A percentile compares a stretch with the other conserved stretches of the same genome.
phyloP scores from a whole-genome alignment of 1,140 invertebrate species.

The Drosophila tropicalis region DNA sequence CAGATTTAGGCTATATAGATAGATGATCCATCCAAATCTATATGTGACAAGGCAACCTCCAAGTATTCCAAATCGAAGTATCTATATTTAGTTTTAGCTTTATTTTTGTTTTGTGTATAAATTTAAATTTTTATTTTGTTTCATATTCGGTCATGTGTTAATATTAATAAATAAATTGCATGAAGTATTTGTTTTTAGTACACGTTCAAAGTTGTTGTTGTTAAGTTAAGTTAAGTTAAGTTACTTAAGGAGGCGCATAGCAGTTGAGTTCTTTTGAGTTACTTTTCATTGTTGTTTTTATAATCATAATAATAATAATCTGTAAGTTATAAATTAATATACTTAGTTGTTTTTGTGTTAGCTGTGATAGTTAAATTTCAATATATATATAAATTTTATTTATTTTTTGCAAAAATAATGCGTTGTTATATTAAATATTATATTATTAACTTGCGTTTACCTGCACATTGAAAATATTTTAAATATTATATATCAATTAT shows the following conservation, averaged over 20 bases:
- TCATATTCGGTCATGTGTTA: slow-evolving; percentile 52
- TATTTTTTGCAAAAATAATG: slow-evolving; percentile 53
- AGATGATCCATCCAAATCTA: too few relatives aligned
- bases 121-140: slow-evolving; percentile 47
- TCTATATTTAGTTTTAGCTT: not conserved
- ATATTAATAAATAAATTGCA: slow-evolving; percentile 61
- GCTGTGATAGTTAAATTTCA: slow-evolving; percentile 7
- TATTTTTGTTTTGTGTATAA: slow-evolving; percentile 42
- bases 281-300: slow-evolving; percentile 21
- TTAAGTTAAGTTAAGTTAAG: slow-evolving; percentile 39
- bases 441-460: slow-evolving; percentile 53
- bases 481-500: slow-evolving; percentile 8
- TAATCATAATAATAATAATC: slow-evolving; percentile 3
- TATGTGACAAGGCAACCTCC: too few relatives aligned
- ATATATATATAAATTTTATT: slow-evolving; percentile 1
- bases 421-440: slow-evolving; percentile 37
- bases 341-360: slow-evolving; percentile 20
- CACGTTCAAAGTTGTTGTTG: slow-evolving; percentile 52
- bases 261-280: slow-evolving; percentile 42
- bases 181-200: slow-evolving; percentile 46
- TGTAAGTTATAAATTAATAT: slow-evolving; percentile 28
- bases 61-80: too few relatives aligned
- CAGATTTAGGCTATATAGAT: too few relatives aligned
- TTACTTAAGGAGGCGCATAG: slow-evolving; percentile 58
- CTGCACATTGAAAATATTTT: slow-evolving; percentile 19